These are phyloP conservation scores for Drosophila koepferae DNA, from an alignment of 2,888 invertebrate genomes.

Conservation along the genomic window DNA sequence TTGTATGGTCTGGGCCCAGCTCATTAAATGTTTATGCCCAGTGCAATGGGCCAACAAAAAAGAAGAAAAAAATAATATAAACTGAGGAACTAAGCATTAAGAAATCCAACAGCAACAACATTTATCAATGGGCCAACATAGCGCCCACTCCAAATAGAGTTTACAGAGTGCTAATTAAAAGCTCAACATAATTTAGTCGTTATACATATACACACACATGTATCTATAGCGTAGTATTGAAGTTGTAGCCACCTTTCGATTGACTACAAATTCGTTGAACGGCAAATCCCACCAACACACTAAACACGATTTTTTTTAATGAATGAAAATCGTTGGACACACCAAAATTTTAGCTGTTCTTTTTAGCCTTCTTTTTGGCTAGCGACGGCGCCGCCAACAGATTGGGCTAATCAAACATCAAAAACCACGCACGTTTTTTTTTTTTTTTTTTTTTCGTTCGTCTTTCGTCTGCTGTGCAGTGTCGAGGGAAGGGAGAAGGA, in stretches of 20 bases:
- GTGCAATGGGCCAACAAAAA: not conserved
- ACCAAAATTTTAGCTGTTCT: conserved; percentile 39
- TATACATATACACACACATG: not conserved
- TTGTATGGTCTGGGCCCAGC: not conserved
- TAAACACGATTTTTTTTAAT: conserved; percentile 51
- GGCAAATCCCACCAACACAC: conserved; percentile 47
- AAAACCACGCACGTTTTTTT: conserved; percentile 64
- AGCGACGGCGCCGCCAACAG: conserved; percentile 5
- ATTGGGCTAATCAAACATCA: conserved; percentile 66
- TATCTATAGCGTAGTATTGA: conserved; percentile 14
- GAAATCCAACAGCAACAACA: conserved; percentile 2
- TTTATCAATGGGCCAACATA: conserved; percentile 39
- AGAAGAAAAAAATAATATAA: not conserved
- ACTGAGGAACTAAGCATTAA: not conserved
- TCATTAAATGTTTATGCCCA: conserved; percentile 5
- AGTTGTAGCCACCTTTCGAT: conserved; percentile 34
- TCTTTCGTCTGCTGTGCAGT: not conserved
- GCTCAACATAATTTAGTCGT: conserved; percentile 33
- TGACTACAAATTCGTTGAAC: conserved; percentile 53
- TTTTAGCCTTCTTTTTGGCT: conserved; percentile 20
- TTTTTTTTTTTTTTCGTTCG: too few species aligned
- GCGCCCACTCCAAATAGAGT: conserved; percentile 3
- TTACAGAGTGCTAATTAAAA: conserved; percentile 62
- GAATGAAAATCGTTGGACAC: conserved; percentile 60
- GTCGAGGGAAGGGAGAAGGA: not conserved